Evolutionary conservation across 2,888 invertebrate species (phyloP).

Genomic region (Rhodophaea formosa): DNA sequence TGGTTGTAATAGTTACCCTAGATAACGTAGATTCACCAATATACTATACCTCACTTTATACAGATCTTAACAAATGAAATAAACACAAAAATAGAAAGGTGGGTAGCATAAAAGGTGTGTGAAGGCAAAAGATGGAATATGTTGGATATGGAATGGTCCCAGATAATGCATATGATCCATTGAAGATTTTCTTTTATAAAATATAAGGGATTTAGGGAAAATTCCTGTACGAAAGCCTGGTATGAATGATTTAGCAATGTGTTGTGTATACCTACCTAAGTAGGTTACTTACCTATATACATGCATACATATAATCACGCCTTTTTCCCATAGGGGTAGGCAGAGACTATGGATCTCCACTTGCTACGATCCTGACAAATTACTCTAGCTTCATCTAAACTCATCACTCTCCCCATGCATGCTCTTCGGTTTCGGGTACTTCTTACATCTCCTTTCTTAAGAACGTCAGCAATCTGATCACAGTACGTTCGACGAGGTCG

Average conservation of each 20-base stretch:
- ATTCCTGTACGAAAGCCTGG: not conserved
- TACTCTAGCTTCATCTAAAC: too few relatives aligned
- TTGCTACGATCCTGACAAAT: too few relatives aligned
- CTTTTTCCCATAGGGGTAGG: too few relatives aligned
- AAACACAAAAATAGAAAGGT: not conserved
- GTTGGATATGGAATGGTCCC: slow-evolving; percentile 1
- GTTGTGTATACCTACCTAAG: not conserved
- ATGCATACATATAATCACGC: too few relatives aligned
- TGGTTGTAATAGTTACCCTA: too few relatives aligned
- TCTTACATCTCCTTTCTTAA: too few relatives aligned
- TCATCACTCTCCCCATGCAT: too few relatives aligned
- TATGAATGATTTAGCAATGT: not conserved
- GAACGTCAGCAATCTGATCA: too few relatives aligned
- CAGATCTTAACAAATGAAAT: not conserved
- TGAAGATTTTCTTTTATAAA: slow-evolving; percentile 10
- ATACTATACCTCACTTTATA: not conserved
- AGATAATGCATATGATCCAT: slow-evolving; percentile 18
- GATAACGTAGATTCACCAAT: not conserved
- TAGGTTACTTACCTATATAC: too few relatives aligned
- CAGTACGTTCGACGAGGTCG: too few relatives aligned
- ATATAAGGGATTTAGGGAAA: slow-evolving; percentile 8
- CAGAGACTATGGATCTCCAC: too few relatives aligned
- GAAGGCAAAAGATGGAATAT: slow-evolving; percentile 4
- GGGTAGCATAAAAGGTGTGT: not conserved
- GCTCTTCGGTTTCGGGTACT: too few relatives aligned